These are phyloP conservation scores for Plebejus melissa DNA, from an alignment of 2,888 invertebrate species.

Conservation along the genomic window DNA sequence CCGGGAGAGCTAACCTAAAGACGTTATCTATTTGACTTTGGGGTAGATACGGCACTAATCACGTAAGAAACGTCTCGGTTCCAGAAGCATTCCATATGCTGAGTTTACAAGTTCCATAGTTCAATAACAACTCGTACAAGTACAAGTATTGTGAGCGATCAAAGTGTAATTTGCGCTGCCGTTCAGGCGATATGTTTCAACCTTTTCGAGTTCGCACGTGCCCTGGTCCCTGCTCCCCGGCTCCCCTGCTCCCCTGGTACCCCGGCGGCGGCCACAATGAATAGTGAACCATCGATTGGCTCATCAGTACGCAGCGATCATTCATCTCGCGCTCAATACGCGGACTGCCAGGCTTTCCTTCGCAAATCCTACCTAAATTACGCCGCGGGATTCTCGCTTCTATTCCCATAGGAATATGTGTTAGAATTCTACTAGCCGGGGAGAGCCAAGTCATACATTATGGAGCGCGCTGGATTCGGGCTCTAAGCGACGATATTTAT, in stretches of 20 bases:
- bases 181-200: background rate
- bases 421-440: background rate
- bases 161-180: background rate
- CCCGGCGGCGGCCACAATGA: constrained; percentile 8
- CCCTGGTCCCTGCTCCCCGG: background rate
- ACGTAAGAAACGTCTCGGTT: background rate
- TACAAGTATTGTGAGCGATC: background rate
- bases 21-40: background rate
- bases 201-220: background rate
- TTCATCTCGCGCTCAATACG: constrained; percentile 8
- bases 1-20: background rate
- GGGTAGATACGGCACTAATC: background rate
- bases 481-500: constrained; percentile 19
- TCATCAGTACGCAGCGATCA: constrained; percentile 26
- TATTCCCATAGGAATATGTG: background rate
- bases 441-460: constrained; percentile 18
- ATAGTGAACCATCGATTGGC: constrained; percentile 23
- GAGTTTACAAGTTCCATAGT: background rate
- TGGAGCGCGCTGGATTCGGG: constrained; percentile 12
- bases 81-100: background rate
- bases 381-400: background rate
- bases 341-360: background rate
- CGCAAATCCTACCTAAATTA: background rate
- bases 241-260: background rate
- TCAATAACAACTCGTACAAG: background rate